Conservation (phyloP, 2,888 invertebrate species). For the Thera obeliscata region DNA sequence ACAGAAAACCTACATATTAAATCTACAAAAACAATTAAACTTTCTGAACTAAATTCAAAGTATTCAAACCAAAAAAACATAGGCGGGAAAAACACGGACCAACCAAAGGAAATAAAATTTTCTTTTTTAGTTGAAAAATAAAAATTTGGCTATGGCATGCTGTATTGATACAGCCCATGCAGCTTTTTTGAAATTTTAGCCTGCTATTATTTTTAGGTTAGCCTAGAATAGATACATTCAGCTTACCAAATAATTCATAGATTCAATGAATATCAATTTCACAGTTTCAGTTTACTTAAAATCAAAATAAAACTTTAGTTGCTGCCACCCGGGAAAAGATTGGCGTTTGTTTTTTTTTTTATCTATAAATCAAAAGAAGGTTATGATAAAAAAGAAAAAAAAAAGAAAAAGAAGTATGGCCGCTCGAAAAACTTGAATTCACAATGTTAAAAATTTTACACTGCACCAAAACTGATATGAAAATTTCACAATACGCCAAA, state of each 20-base stretch:
- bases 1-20: too few species aligned
- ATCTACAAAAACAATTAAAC: too few species aligned
- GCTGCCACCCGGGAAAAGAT: slow-evolving; percentile 56
- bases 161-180: slow-evolving; percentile 14
- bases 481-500: slow-evolving; percentile 5
- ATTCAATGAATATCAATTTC: too few species aligned
- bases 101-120: slow-evolving; percentile 53
- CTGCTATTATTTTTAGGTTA: too few species aligned
- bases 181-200: background rate
- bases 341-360: slow-evolving; percentile 76
- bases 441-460: background rate
- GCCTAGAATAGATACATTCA: too few species aligned
- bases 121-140: slow-evolving; percentile 65
- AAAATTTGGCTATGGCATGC: slow-evolving; percentile 58
- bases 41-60: background rate
- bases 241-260: too few species aligned
- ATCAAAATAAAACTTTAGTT: slow-evolving; percentile 25
- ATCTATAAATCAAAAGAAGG: slow-evolving; percentile 54
- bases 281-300: background rate
- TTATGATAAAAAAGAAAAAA: slow-evolving; percentile 62
- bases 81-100: slow-evolving; percentile 21
- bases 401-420: slow-evolving; percentile 64
- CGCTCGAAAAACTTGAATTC: slow-evolving; percentile 35
- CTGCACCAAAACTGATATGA: background rate
- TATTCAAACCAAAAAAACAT: slow-evolving; percentile 4